Conservation (phyloP, 2,888 invertebrate genomes). For the Polydrusus cervinus region DNA sequence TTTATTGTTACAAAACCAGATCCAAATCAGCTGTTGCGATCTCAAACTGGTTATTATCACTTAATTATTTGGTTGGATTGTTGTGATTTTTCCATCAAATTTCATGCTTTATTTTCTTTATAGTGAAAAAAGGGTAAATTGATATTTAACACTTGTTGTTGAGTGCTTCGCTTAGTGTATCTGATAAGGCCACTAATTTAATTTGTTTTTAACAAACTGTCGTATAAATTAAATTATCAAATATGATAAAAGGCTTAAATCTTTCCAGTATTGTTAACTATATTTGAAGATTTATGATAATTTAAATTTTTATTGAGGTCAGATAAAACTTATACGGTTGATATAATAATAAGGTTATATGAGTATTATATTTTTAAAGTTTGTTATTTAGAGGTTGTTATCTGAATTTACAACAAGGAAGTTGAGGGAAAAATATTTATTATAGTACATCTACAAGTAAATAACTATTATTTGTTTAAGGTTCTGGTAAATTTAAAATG, state of each 20-base stretch:
- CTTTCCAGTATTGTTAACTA: background rate
- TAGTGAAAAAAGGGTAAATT: background rate
- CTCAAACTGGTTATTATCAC: too few relatives aligned
- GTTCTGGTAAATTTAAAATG: too few relatives aligned
- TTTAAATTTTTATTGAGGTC: slow-evolving; percentile 13
- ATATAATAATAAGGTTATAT: background rate
- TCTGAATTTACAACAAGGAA: slow-evolving; percentile 6
- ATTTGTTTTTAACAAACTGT: slow-evolving; percentile 10
- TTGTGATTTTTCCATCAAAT: too few relatives aligned
- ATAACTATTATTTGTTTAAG: too few relatives aligned
- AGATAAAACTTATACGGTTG: background rate
- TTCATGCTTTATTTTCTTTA: too few relatives aligned
- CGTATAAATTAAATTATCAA: slow-evolving; percentile 1
- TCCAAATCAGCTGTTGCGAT: too few relatives aligned
- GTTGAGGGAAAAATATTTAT: slow-evolving; percentile 5
- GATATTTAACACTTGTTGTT: background rate
- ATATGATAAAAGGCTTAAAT: slow-evolving; percentile 1
- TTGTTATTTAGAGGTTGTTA: slow-evolving; percentile 1
- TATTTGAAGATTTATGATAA: slow-evolving; percentile 20
- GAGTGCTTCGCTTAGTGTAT: background rate
- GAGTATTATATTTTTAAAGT: slow-evolving; percentile 4
- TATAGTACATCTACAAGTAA: too few relatives aligned
- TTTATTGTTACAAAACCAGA: too few relatives aligned
- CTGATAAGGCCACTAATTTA: slow-evolving; percentile 11
- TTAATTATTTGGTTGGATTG: too few relatives aligned